Base-by-base conservation (phyloP, 2,888 invertebrate genomes). In the Allophyes oxyacanthae region DNA sequence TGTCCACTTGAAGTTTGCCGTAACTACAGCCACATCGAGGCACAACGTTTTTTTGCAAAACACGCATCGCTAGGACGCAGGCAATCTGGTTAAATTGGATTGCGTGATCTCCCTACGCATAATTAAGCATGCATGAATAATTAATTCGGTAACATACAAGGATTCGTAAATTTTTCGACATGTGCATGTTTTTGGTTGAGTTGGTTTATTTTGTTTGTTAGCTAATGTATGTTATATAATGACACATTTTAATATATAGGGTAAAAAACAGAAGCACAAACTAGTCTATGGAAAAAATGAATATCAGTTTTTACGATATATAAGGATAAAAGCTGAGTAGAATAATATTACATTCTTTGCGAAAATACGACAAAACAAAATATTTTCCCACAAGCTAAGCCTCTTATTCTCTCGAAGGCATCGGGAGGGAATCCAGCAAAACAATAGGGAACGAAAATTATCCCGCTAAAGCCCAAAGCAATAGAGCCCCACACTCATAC, bases 1-100 rank as follows among this genome's bases (percentile, higher is more conserved):
- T 91, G 91, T 90, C 90, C 92, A 90, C 91, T 92, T 90, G 87
- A 91, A 92, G 90, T 91, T 92, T 85, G 85, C 82, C 82, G 86
- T 85, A 88, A 82, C 86, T 87, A 88, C 86, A 85, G 83, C 80
- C 83, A 84, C 83, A 82, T 80, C 78, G 82, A 82, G 81, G 78
- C 83, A 75, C 77, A 75, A 72, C 81, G 80, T 84, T 86, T 75
- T 88, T 88, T 85, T 86, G 77, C 82, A 82, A 86, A 85, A 84
- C 83, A 84, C 82, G 81, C 79, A 80, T 78, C 77, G 64, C 76
- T 79, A 83, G 79, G 66, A 77, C 71, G 70, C 69, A 66, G 64
- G 71, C 77, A 77, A 78, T 81, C 75, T 78, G 72, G 75, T 72
- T 77, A 83, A 85, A 86, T 85, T 85, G 82, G 82, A 82, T 70